Base-by-base conservation (phyloP, 2,113 vertebrate species). In the Pithys albifrons region DNA sequence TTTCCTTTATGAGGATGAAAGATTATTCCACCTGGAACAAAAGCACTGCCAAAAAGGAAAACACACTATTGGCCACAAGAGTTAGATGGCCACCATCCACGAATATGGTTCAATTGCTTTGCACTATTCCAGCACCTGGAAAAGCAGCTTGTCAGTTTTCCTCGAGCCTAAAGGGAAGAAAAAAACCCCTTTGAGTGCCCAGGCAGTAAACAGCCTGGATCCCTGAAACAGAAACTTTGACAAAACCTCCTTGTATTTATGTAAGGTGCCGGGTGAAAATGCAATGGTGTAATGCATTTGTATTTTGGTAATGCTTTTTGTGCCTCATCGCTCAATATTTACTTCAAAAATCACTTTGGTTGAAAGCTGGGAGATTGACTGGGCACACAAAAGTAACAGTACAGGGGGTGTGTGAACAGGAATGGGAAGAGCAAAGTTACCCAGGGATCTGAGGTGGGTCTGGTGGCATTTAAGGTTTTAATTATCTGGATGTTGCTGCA, bases 61-160 rank as follows among this genome's bases (percentile, higher is more conserved):
- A 55, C 64, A 51, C 54, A 0, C 73, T 91, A 6, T 37, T 95
- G 92, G 93, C 88, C 54, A 1, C 62, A 51, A 17, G 89, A 93
- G 58, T 55, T 61, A 22, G 86, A 95, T 96, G 96, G 93, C 91
- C 87, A 29, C 80, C 39, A 74, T 96, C 96, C 95, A 91, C 33
- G 69, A 64, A 25, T 29, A 91, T 31, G 88, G 91, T 95, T 96
- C 91, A 91, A 73, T 37, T 75, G 54, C 89, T 96, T n/a, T 91
- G 77, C 80, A 69, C 90, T 84, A 20, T 95, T 96, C 96, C 93
- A 94, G 72, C 92, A 96, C 95, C 93, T 96, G 95, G 95, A 96
- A 96, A 95, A 94, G 93, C 92, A 94, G 83, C 88, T 91, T 93
- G n/a, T 43, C 57, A 61, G 41, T 80, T 65, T 94, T 90, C 64